Percentiles rank a stretch among this genome's conserved stretches.
Evolutionary conservation across 2,797 vertebrate genomes (phyloP).

Genomic region (Hoplostethus atlanticus): DNA sequence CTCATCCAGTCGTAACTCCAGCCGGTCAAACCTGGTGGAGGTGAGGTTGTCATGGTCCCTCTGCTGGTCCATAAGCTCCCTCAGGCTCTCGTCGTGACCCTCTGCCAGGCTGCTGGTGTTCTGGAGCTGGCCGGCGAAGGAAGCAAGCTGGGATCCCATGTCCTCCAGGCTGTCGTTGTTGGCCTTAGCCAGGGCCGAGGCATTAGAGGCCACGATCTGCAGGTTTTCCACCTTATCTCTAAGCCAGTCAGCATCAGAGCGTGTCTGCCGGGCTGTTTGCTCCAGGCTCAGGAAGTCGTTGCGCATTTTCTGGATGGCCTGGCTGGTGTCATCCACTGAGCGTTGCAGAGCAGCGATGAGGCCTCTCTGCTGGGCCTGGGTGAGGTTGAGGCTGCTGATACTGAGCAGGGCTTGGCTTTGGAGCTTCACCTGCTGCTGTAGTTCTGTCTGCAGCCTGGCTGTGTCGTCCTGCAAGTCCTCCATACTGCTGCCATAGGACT

Average conservation of each 20-base stretch:
- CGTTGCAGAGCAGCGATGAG: slow-evolving; percentile 89
- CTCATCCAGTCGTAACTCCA: slow-evolving; percentile 90
- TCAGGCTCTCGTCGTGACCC: slow-evolving; percentile 89
- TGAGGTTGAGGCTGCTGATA: slow-evolving; percentile 92
- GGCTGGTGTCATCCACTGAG: slow-evolving; percentile 91
- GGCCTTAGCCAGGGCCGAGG: slow-evolving; percentile 89
- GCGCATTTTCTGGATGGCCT: slow-evolving; percentile 91
- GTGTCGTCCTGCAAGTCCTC: slow-evolving; percentile 91
- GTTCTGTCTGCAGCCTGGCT: slow-evolving; percentile 87
- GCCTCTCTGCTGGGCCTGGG: slow-evolving; percentile 92
- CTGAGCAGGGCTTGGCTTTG: slow-evolving; percentile 88
- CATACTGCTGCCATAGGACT: slow-evolving; percentile 87
- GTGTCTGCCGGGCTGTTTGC: slow-evolving; percentile 90
- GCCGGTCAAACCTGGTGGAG: slow-evolving; percentile 85
- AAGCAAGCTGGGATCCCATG: slow-evolving; percentile 88
- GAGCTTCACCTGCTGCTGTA: slow-evolving; percentile 90
- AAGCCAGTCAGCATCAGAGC: slow-evolving; percentile 92
- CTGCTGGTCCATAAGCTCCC: slow-evolving; percentile 90
- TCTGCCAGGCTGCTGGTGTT: slow-evolving; percentile 91
- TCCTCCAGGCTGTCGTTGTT: slow-evolving; percentile 94
- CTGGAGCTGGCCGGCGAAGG: slow-evolving; percentile 89
- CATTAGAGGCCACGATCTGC: slow-evolving; percentile 88
- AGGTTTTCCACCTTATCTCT: slow-evolving; percentile 91
- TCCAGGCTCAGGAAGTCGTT: slow-evolving; percentile 92
- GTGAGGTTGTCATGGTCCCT: slow-evolving; percentile 91